Conservation (phyloP, 2,797 vertebrate genomes). For the Cheirogaleus major region DNA sequence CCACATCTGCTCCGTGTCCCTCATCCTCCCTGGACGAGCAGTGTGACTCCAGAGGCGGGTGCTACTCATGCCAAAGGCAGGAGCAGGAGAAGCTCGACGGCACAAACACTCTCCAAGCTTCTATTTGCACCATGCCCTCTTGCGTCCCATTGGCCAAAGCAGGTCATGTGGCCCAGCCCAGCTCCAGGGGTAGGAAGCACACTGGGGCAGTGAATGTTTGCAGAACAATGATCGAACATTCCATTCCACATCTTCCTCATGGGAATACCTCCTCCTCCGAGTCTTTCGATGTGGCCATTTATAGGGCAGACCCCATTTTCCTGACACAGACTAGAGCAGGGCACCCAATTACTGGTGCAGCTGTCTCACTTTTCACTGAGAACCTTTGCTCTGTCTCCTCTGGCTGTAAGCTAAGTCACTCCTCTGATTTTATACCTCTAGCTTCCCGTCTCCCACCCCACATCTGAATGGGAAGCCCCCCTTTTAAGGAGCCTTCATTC, state of each 20-base stretch:
- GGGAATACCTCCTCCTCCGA: background rate
- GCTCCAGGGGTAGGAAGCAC: background rate
- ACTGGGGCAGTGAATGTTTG: background rate
- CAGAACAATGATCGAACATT: background rate
- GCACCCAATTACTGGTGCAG: background rate
- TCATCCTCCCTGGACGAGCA: background rate
- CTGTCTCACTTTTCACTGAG: background rate
- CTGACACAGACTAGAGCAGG: background rate
- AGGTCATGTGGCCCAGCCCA: background rate
- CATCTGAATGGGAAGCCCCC: background rate
- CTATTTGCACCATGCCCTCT: background rate
- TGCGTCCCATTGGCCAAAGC: background rate
- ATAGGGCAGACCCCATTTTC: background rate
- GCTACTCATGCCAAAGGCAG: background rate
- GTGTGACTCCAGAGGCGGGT: background rate
- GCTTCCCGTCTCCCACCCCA: too few relatives aligned
- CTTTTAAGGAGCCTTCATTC: background rate
- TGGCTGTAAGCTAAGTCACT: background rate
- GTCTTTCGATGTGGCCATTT: background rate
- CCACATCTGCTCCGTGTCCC: background rate
- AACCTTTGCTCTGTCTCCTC: background rate
- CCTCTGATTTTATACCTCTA: background rate
- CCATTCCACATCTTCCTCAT: background rate
- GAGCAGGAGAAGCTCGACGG: fast-evolving
- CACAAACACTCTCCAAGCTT: background rate